Evolutionary conservation across 2,888 invertebrate genomes (phyloP).

Genomic region (Anodontia alba): DNA sequence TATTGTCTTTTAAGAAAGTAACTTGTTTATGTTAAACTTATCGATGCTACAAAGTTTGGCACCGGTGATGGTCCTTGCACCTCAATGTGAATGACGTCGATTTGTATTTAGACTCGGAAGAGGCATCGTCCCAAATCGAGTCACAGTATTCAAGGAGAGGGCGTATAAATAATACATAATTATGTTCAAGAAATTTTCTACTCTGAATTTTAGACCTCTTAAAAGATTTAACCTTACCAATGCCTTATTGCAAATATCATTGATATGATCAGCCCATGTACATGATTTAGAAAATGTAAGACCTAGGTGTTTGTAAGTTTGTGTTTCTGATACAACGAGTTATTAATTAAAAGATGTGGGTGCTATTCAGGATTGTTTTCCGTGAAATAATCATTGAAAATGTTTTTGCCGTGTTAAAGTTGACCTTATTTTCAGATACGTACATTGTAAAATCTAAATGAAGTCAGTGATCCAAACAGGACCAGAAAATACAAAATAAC

Average conservation of each 20-base stretch:
- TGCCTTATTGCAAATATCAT: background rate
- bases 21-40: no score
- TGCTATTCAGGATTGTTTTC: no score
- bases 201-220: background rate
- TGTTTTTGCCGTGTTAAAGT: no score
- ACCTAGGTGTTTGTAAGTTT: no score
- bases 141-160: background rate
- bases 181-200: background rate
- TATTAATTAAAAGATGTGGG: no score
- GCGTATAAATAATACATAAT: background rate
- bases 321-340: no score
- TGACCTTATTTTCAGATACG: no score
- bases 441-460: no score
- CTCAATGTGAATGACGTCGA: background rate
- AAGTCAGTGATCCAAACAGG: no score
- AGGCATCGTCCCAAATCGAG: background rate
- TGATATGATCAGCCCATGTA: background rate
- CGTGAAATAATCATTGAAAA: no score
- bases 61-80: background rate
- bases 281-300: background rate
- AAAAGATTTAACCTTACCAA: background rate
- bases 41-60: background rate
- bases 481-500: no score
- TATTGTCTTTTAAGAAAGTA: no score
- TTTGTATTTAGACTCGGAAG: background rate